Evolutionary conservation across 37 sponge, comb jelly and placozoan genomes (phyloP).

Genomic region (Mnemiopsis leidyi): DNA sequence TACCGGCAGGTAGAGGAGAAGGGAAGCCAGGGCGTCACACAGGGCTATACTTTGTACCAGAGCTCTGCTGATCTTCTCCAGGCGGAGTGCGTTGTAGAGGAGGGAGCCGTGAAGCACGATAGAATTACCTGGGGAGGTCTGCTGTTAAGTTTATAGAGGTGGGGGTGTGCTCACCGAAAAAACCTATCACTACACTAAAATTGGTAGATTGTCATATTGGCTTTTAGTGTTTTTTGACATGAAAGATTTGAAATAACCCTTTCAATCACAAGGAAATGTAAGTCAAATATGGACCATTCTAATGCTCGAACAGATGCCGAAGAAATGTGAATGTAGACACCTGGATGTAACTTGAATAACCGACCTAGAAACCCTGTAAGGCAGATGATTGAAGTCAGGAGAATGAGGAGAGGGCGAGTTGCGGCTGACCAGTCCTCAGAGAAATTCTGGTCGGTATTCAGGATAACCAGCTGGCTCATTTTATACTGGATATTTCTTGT

Average conservation of each 20-base stretch:
- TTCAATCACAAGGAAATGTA: no score
- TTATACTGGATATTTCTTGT: no score
- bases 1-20: constrained; percentile 9
- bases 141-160: no score
- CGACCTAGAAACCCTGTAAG: not conserved
- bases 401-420: not conserved
- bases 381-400: not conserved
- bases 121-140: not conserved
- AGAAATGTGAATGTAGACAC: no score
- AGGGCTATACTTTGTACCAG: constrained; percentile 11
- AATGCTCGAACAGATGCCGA: no score
- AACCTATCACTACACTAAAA: no score
- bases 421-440: not conserved
- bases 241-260: no score
- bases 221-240: no score
- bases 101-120: not conserved
- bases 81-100: constrained; percentile 5
- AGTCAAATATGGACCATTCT: no score
- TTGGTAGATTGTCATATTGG: no score
- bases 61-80: not conserved
- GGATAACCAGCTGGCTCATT: not conserved
- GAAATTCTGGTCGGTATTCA: not conserved
- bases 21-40: not conserved
- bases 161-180: no score
- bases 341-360: no score